Evolutionary conservation across 2,797 vertebrate species (phyloP), one percentile per base, ranked within the genome.

Genomic region (Notolabrus celidotus): DNA sequence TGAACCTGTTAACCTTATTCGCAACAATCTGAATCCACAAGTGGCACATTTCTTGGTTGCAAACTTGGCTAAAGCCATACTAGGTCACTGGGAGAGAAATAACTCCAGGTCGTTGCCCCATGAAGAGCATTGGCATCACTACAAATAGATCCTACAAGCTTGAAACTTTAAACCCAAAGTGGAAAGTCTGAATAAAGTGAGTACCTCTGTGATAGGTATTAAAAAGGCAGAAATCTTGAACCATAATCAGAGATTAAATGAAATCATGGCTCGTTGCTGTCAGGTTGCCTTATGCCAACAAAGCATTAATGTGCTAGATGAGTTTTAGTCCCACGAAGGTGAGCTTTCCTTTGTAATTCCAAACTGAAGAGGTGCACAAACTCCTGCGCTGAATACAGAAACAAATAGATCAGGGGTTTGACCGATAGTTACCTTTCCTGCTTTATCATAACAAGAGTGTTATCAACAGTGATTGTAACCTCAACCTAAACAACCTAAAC

Each of bases 401-500:
- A 53, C 39, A 23, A 58, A 0, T 36, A 50, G 50, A 65, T 66
- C 43, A 61, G 16, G 17, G 49, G 33, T 56, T 51, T 90, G 84
- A 90, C 74, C 80, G 14, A 7, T 36, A n/a, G 88, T 92, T 46
- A 91, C 83, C 90, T 60, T 2, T 15, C 36, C 11, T 12, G 14
- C 20, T 50, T 57, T 36, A 57, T 51, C 49, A 52, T 11, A 47
- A 17, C 34, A 63, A 1, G 22, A 52, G 41, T 16, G 34, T 47
- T 51, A 79, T 36, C 56, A 23, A 0, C 39, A 66, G 79, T 83
- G 62, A 71, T 2, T 31, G 16, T 4, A 55, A 67, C 45, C 31
- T 78, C 61, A 83, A 77, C 52, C 63, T 68, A 70, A 65, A 73
- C 49, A 86, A 74, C 68, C 81, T 87, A 86, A 91, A 91, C 80